Evolutionary conservation across 2,797 vertebrate genomes (phyloP).

Genomic region (Staurois parvus): DNA sequence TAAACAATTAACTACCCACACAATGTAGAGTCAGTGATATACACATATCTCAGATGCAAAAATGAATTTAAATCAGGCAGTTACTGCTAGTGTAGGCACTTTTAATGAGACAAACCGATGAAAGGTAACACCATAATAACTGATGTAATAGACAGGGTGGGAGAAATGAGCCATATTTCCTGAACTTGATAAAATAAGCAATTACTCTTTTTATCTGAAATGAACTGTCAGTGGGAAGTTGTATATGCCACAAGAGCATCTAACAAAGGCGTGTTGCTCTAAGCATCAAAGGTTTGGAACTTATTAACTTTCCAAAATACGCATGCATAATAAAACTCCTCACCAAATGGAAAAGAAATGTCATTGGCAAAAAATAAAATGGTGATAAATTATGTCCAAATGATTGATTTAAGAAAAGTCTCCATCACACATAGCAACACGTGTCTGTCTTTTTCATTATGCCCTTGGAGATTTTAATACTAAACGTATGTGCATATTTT

Average conservation of each 20-base stretch:
- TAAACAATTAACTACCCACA: slow-evolving; percentile 15
- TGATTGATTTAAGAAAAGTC: slow-evolving; percentile 85
- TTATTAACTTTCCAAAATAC: slow-evolving; percentile 74
- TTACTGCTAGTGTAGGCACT: slow-evolving; percentile 33
- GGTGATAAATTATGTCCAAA: slow-evolving; percentile 87
- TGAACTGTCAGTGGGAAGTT: slow-evolving; percentile 67
- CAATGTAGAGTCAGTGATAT: slow-evolving; percentile 17
- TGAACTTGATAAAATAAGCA: slow-evolving; percentile 79
- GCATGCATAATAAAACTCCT: slow-evolving; percentile 80
- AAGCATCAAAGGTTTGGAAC: slow-evolving; percentile 77
- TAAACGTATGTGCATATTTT: slow-evolving; percentile 99
- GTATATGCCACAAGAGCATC: slow-evolving; percentile 72
- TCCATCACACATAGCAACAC: slow-evolving; percentile 83
- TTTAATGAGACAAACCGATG: slow-evolving; percentile 51
- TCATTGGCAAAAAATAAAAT: slow-evolving; percentile 84
- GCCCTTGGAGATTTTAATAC: slow-evolving; percentile 94
- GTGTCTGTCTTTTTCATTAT: slow-evolving; percentile 90
- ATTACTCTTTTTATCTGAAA: slow-evolving; percentile 76
- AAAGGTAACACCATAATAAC: slow-evolving; percentile 69
- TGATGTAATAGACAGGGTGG: slow-evolving; percentile 75
- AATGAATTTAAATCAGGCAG: slow-evolving; percentile 42
- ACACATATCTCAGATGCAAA: slow-evolving; percentile 14
- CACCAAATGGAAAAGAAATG: slow-evolving; percentile 80
- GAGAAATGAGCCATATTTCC: slow-evolving; percentile 71
- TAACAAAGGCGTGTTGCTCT: slow-evolving; percentile 79